Evolutionary conservation across 35 echinoderm and acorn worm species (phyloP), one percentile per base, ranked within the genome.

Genomic region (Amphiura filiformis): DNA sequence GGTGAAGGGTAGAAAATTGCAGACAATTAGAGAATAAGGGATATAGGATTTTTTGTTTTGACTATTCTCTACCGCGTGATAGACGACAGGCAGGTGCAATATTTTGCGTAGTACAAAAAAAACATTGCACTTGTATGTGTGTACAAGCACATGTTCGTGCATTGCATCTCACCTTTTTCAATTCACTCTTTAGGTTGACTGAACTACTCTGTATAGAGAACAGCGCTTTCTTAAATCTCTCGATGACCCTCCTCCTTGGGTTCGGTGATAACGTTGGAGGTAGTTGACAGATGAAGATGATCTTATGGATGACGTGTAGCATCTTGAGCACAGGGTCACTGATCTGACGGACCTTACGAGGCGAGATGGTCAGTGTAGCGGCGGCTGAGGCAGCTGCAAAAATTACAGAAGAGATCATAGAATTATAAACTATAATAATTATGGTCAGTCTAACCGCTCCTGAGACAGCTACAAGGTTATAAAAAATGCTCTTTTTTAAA

Each of bases 251-350:
- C 1, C 96, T 80, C 28, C 96, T 79, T 23, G 96, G 96, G 87
- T 99, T 99, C 1, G 93, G 93, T 39, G 93, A 39, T 0, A 99
- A 90, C 17, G 96, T 94, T 32, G 96, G 96, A 31, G 96, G 96
- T 28, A 99, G 87, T 81, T 99, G 96, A 47, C 84, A 94, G 49
- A 99, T 94, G 84, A 99, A 99, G 87, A 99, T 95, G 34, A 99
- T 89, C 82, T 99, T 99, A 47, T 99, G 93, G 78, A 99, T 89
- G 78, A 90, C 86, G 81, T 99, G 89, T 0, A 99, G 90, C 93
- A 99, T 99, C 88, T 94, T 92, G 34, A 99, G 34, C 52, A 99
- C 93, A 4, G 96, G 96, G 65, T 99, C 96, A 36, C 90, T 99
- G 79, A 99, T 99, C 83, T 99, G 96, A 34, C 93, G 96, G 18